Conservation (phyloP, 2,888 invertebrate species). For the Stenotaenia linearis region DNA sequence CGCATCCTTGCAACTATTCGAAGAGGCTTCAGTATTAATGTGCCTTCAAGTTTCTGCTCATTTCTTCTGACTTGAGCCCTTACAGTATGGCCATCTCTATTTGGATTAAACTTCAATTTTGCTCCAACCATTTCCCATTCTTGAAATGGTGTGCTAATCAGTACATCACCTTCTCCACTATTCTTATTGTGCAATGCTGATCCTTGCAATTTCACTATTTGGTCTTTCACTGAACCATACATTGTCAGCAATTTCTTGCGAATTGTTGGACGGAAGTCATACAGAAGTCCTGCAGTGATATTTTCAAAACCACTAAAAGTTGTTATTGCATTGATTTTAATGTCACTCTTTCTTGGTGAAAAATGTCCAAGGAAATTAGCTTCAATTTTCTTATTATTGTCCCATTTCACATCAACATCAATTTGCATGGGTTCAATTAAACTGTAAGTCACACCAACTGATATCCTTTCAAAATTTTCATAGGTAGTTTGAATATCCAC, state of each 20-base stretch:
- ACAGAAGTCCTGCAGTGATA: slow-evolving; percentile 28
- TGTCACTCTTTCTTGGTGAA: background rate
- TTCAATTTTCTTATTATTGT: background rate
- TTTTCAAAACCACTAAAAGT: slow-evolving; percentile 37
- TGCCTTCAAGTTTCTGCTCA: background rate
- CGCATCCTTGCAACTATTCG: background rate
- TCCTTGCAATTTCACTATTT: background rate
- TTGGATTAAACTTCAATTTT: background rate
- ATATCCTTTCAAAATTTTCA: background rate
- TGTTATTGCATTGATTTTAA: slow-evolving; percentile 31
- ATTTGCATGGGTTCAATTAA: background rate
- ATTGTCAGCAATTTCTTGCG: background rate
- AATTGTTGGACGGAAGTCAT: slow-evolving; percentile 1
- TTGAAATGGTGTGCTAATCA: background rate
- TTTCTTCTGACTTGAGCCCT: background rate
- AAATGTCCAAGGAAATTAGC: background rate
- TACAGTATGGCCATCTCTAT: background rate
- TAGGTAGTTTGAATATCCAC: background rate
- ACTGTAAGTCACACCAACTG: background rate
- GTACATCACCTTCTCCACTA: background rate
- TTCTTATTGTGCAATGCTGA: background rate
- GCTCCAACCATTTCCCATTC: background rate
- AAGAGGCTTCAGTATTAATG: background rate
- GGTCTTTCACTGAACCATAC: background rate
- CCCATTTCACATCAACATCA: background rate